Conservation (phyloP, 2,888 invertebrate species). For the Nemotelus nigrinus region DNA sequence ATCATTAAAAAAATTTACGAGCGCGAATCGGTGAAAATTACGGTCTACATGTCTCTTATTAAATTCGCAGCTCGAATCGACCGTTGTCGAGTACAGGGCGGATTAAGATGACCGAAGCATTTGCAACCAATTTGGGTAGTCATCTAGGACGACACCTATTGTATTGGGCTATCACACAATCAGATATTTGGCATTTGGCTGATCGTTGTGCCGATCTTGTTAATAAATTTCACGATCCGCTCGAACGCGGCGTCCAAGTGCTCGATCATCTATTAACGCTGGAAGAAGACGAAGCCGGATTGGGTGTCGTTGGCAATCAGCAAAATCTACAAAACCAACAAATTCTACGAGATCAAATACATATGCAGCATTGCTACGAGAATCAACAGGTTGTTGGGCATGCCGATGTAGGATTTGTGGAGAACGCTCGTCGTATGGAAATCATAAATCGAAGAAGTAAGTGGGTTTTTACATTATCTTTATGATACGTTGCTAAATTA, state of each 20-base stretch:
- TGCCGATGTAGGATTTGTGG: conserved; percentile 2
- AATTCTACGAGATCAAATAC: background rate
- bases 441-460: conserved; percentile 23
- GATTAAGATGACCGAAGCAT: conserved; percentile 63
- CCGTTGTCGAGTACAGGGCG: background rate
- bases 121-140: conserved; percentile 63
- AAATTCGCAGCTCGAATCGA: background rate
- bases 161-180: conserved; percentile 73
- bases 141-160: conserved; percentile 69
- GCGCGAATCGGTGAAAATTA: too few species aligned
- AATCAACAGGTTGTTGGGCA: conserved; percentile 56
- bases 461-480: background rate
- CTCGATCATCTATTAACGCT: conserved; percentile 75
- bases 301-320: conserved; percentile 60
- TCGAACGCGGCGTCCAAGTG: conserved; percentile 67
- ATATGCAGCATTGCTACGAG: conserved; percentile 48
- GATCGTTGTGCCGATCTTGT: conserved; percentile 71
- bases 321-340: conserved; percentile 59
- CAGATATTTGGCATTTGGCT: conserved; percentile 71
- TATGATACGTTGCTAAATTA: too few species aligned
- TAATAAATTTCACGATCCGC: conserved; percentile 64
- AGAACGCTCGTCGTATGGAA: background rate
- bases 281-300: conserved; percentile 64
- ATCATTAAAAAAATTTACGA: too few species aligned
- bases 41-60: background rate